These are phyloP conservation scores for Thunnus albacares DNA, from an alignment of 2,797 vertebrate species.

Conservation along the genomic window DNA sequence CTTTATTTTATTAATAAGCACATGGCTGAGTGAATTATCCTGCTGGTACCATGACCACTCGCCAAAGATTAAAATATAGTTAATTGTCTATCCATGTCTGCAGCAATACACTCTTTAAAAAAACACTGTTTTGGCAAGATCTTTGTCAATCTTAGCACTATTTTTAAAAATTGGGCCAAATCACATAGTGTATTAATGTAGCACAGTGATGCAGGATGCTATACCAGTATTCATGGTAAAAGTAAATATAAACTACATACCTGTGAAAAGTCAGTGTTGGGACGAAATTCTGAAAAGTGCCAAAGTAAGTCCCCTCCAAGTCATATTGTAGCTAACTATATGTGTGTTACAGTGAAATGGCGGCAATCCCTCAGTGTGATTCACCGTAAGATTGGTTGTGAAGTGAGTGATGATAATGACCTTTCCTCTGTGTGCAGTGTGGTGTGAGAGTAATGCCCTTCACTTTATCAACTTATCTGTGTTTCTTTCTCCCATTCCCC, in stretches of 20 bases:
- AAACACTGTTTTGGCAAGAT: not conserved
- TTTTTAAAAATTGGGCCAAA: not conserved
- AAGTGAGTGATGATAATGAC: constrained; percentile 83
- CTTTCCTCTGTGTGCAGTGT: constrained; percentile 74
- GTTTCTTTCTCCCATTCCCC: constrained; percentile 57
- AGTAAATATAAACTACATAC: constrained; percentile 16
- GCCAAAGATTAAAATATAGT: not conserved
- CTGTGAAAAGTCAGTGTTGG: constrained; percentile 17
- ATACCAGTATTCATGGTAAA: not conserved
- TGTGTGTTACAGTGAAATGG: constrained; percentile 59
- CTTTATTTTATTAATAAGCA: not conserved
- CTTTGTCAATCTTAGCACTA: not conserved
- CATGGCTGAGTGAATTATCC: not conserved
- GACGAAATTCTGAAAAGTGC: constrained; percentile 26
- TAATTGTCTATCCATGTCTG: not conserved
- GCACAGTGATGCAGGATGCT: not conserved
- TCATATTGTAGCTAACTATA: constrained; percentile 30
- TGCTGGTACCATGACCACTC: not conserved
- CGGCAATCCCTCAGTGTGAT: constrained; percentile 68
- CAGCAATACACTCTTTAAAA: not conserved
- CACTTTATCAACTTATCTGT: constrained; percentile 79
- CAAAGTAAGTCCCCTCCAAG: constrained; percentile 14
- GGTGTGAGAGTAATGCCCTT: constrained; percentile 75
- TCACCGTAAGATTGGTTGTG: constrained; percentile 65
- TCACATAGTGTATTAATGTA: not conserved